A percentile compares a stretch with the other conserved stretches of the same genome.
Conservation (phyloP, 2,113 vertebrate species). For the Tychaedon coryphoeus region DNA sequence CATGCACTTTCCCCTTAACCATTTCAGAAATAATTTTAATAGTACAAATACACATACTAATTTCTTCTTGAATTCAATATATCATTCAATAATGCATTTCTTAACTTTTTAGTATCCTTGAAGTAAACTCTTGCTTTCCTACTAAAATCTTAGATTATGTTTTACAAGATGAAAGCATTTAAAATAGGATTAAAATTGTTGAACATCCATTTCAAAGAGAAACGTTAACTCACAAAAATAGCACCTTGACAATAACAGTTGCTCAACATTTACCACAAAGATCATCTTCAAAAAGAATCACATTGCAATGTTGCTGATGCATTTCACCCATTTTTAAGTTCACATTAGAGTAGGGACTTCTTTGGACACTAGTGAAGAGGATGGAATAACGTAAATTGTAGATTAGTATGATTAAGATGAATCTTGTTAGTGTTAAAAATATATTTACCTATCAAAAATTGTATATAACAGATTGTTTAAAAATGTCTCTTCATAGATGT, state of each 20-base stretch:
- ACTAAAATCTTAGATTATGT: background rate
- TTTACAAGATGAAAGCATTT: background rate
- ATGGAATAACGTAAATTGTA: background rate
- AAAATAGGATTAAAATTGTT: background rate
- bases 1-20: background rate
- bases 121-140: background rate
- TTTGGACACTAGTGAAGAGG: background rate
- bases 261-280: background rate
- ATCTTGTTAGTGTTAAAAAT: background rate
- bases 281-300: background rate
- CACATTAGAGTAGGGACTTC: background rate
- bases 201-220: accelerated
- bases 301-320: background rate
- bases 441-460: slow-evolving; percentile 87
- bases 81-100: background rate
- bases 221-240: background rate
- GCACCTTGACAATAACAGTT: background rate
- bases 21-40: background rate
- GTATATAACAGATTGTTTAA: slow-evolving; percentile 82
- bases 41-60: background rate
- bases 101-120: background rate
- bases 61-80: background rate
- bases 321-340: background rate
- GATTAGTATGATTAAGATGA: background rate
- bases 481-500: slow-evolving; percentile 88